Evolutionary conservation across 2,888 invertebrate genomes (phyloP), one percentile per base, ranked within the genome.

Genomic region (Athalia cordata): DNA sequence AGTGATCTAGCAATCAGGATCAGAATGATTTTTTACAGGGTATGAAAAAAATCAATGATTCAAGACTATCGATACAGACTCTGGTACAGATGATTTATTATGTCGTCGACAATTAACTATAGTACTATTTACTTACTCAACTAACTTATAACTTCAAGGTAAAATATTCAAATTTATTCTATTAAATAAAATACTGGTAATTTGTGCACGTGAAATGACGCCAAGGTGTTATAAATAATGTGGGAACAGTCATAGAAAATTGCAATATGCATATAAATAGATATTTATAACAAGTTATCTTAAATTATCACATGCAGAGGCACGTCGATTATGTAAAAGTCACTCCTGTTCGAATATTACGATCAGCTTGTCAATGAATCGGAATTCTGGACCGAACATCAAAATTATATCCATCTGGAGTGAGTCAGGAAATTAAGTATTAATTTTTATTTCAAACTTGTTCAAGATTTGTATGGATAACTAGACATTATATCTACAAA

Each of bases 241-340:
- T 72, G 9, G 29, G 59, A 72, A 47, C 59, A 72, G 72, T 72
- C 70, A 72, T 72, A 43, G 47, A 47, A 57, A 59, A 72, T 72
- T 47, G 3, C 9, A 72, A 59, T 72, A 59, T 62, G 62, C 52
- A 64, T 62, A 75, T 62, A 62, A 57, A 72, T 68, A 29, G 29
- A 47, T 64, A 75, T 75, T 50, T 64, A 75, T 64, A 75, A 75
- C 75, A 6, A 75, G 11, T 64, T 62, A 52, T 62, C 5, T 61
- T 50, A 75, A 75, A 62, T 61, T 52, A 75, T 75, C 75, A 62
- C 50, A 75, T 75, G 62, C 75, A 61, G 64, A 75, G 75, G 64
- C 64, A 62, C n/a, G 62, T 75, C n/a, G 13, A 75, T 75, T 5
- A 64, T 61, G 62, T 64, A 64, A 52, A 62, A 75, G 62, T 64